Evolutionary conservation across 64 coral and sea anemone species (phyloP).

Genomic region (Montipora efflorescens): DNA sequence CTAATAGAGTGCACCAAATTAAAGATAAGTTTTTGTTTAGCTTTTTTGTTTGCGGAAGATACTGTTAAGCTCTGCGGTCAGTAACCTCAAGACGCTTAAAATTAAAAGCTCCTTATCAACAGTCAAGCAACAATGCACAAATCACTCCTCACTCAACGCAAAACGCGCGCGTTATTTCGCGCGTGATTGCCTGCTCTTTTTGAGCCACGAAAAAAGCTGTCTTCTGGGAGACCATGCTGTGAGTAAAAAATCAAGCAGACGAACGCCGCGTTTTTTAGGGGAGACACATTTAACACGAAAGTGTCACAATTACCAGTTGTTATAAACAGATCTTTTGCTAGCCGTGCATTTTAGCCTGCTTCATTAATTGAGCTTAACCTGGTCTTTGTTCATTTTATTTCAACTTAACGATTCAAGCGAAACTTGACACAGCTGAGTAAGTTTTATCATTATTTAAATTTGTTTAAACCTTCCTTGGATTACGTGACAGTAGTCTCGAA

Average conservation of each 20-base stretch:
- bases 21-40: conserved; percentile 14
- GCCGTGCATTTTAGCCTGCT: not conserved
- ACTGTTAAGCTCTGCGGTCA: conserved; percentile 29
- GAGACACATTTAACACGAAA: not conserved
- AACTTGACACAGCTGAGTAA: conserved; percentile 11
- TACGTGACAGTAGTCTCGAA: conserved; percentile 16
- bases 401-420: not conserved
- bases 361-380: not conserved
- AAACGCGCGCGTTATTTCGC: conserved; percentile 14
- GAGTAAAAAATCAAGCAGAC: not conserved
- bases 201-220: not conserved
- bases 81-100: conserved; percentile 9
- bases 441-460: conserved; percentile 44
- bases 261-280: not conserved
- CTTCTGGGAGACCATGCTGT: not conserved
- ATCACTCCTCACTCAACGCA: not conserved
- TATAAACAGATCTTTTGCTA: conserved; percentile 12
- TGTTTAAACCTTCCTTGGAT: not conserved
- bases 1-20: no score
- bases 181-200: conserved; percentile 1
- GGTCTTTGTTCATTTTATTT: conserved; percentile 11
- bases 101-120: not conserved
- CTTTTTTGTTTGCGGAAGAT: not conserved
- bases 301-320: no score
- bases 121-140: conserved; percentile 23